Evolutionary conservation across 2,113 vertebrate genomes (phyloP), one percentile per base, ranked within the genome.

Genomic region (Pituophis catenifer): DNA sequence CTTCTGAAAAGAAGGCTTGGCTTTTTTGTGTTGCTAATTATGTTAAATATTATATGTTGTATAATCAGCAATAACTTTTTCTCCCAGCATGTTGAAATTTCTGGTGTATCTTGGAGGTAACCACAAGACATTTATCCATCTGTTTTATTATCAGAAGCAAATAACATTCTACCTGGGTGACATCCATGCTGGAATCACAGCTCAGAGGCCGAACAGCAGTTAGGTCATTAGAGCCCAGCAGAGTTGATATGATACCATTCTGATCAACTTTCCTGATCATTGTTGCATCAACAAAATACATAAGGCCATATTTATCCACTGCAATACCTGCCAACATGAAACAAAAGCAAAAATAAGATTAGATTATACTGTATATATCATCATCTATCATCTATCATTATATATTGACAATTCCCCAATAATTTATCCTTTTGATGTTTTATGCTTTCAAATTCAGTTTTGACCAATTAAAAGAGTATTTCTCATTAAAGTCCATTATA

Each of bases 211-310:
- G 98, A 70, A 99, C 98, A 8, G 99, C 98, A 26, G 99, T 99
- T 94, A 99, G 98, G 96, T 99, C 99, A 89, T 99, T 99, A 96
- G 99, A 99, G 86, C 99, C 99, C 94, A 99, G 98, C 94, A 99
- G 97, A 24, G 99, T 99, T 90, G 99, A 99, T 98, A 99, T 99
- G 95, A 99, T 99, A 96, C 99, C 99, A 0, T 99, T 99, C 97
- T 99, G 99, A 98, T 99, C 99, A 55, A 99, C 99, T 97, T 99
- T 99, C 86, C 99, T 98, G 96, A 99, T 99, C 99, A 99, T 99
- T 95, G 99, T 99, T 96, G 99, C 99, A 15, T 99, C 99, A 92
- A 99, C 99, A 94, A 99, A 99, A 97, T 99, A 99, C 98, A 99
- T 99, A 93, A 99, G 97, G 7, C 99, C 99, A 2, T 99, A 99